phyloP scores from a whole-genome alignment of 2,113 vertebrate genomes.

The Aptenodytes forsteri region DNA sequence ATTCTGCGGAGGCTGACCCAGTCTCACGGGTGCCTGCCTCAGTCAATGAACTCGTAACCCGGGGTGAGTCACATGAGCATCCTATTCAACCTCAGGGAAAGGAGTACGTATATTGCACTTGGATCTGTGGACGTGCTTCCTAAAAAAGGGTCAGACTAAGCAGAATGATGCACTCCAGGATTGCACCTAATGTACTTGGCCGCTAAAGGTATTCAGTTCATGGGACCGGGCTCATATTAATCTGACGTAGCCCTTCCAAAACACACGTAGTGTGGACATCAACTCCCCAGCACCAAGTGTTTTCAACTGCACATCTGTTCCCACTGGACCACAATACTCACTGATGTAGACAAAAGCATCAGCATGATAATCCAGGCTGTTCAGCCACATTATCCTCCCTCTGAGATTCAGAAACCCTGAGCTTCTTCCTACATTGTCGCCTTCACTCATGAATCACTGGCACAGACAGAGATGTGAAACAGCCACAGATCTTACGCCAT shows the following conservation, averaged over 20 bases:
- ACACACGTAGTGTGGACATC: rapidly evolving
- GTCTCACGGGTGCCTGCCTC: not conserved
- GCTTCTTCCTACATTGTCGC: not conserved
- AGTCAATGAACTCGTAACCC: not conserved
- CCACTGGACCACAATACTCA: not conserved
- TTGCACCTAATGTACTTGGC: not conserved
- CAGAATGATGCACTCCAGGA: not conserved
- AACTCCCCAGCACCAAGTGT: not conserved
- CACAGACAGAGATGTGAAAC: not conserved
- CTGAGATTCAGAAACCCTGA: not conserved
- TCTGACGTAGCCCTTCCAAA: not conserved
- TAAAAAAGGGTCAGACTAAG: not conserved
- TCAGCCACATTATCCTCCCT: not conserved
- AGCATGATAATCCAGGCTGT: not conserved
- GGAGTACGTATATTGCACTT: not conserved
- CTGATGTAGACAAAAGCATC: not conserved
- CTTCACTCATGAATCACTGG: not conserved
- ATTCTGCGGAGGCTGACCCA: not conserved
- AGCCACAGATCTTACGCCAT: not conserved
- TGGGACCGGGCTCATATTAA: not conserved
- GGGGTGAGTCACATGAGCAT: rapidly evolving
- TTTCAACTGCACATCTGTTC: not conserved
- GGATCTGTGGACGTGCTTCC: not conserved
- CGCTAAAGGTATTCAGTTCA: not conserved
- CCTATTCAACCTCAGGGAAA: not conserved